Conservation (phyloP, 2,113 vertebrate species). For the Solea senegalensis region DNA sequence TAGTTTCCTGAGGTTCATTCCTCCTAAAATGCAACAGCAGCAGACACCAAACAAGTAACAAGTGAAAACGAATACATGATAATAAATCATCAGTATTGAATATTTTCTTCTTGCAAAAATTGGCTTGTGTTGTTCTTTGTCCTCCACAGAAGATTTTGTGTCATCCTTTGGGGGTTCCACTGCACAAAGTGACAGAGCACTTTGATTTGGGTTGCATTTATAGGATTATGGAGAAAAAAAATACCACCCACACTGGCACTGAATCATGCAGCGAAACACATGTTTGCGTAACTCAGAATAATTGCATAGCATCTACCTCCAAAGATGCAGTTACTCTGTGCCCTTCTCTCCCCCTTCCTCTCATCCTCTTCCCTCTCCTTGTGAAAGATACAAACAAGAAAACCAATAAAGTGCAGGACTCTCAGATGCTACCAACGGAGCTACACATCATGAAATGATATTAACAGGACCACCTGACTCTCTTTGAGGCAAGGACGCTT, state of each 20-base stretch:
- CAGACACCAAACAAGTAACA: slow-evolving; percentile 11
- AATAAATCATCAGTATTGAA: slow-evolving; percentile 45
- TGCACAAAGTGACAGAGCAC: slow-evolving; percentile 24
- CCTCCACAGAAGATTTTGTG: slow-evolving; percentile 21
- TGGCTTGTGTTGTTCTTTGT: slow-evolving; percentile 23
- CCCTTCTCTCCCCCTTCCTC: slow-evolving; percentile 13
- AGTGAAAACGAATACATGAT: slow-evolving; percentile 15
- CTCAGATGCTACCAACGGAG: slow-evolving; percentile 25
- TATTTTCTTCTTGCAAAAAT: slow-evolving; percentile 12
- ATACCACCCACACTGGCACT: slow-evolving; percentile 28
- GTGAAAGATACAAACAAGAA: slow-evolving; percentile 45
- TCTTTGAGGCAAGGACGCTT: slow-evolving; percentile 35
- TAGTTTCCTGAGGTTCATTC: slow-evolving; percentile 33
- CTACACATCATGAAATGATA: slow-evolving; percentile 44
- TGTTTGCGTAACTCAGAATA: slow-evolving; percentile 59
- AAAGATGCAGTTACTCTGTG: slow-evolving; percentile 39
- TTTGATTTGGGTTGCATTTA: slow-evolving; percentile 44
- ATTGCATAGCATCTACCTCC: slow-evolving; percentile 38
- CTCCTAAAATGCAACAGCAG: slow-evolving; percentile 12
- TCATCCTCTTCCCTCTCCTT: background rate
- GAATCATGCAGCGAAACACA: slow-evolving; percentile 46
- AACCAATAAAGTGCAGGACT: slow-evolving; percentile 47
- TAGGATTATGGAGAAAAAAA: slow-evolving; percentile 10
- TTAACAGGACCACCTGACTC: slow-evolving; percentile 43
- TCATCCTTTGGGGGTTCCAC: slow-evolving; percentile 28